phyloP scores from a whole-genome alignment of 2,113 vertebrate species.

The Cryptotis parvus region DNA sequence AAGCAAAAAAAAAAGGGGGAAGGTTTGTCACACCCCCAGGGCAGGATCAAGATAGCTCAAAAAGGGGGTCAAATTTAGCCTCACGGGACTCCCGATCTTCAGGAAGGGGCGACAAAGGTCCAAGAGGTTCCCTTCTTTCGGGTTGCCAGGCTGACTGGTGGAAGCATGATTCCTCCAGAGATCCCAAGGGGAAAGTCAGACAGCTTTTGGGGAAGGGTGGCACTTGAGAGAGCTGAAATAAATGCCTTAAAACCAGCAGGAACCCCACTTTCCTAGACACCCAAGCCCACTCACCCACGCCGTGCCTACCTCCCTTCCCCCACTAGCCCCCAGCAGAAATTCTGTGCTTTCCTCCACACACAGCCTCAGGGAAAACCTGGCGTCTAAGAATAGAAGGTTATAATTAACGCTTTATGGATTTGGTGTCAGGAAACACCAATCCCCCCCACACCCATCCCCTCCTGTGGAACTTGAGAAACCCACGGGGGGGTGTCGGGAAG shows the following conservation, averaged over 20 bases:
- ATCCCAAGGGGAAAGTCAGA: slow-evolving; percentile 83
- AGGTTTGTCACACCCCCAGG: slow-evolving; percentile 69
- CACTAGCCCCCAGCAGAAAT: background rate
- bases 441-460: background rate
- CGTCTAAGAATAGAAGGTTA: slow-evolving; percentile 52
- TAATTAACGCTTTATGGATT: slow-evolving; percentile 71
- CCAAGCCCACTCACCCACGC: background rate
- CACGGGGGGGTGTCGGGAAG: slow-evolving; percentile 57
- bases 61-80: background rate
- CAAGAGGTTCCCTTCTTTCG: slow-evolving; percentile 58
- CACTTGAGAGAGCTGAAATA: background rate
- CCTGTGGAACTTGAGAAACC: slow-evolving; percentile 52
- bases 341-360: background rate
- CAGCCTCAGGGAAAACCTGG: slow-evolving; percentile 32
- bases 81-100: background rate
- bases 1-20: slow-evolving; percentile 50
- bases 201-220: slow-evolving; percentile 62
- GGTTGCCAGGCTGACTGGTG: slow-evolving; percentile 70
- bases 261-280: slow-evolving; percentile 48
- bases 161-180: slow-evolving; percentile 72
- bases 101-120: background rate
- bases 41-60: background rate
- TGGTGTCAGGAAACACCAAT: slow-evolving; percentile 40
- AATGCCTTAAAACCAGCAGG: slow-evolving; percentile 69
- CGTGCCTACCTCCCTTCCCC: background rate